A percentile compares a stretch with the other conserved stretches of the same genome.
phyloP scores from a whole-genome alignment of 2,888 invertebrate species.

The Hypercompe scribonia region DNA sequence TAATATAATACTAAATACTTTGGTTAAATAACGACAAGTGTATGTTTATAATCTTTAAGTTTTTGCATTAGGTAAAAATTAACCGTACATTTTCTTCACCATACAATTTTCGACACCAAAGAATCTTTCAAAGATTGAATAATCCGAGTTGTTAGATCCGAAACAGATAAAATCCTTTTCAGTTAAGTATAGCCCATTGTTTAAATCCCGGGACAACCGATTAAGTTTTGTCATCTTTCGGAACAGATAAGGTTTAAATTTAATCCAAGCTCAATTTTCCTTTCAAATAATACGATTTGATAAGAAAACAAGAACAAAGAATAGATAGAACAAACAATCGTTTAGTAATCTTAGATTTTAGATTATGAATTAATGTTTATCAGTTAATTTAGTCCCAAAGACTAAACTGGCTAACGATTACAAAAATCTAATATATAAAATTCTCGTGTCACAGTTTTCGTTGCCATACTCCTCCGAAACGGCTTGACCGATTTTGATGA shows the following conservation, averaged over 20 bases:
- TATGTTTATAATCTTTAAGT: background rate
- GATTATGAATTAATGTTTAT: conserved; percentile 53
- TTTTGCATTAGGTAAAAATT: background rate
- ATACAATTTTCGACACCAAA: conserved; percentile 20
- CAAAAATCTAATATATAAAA: too few relatives aligned
- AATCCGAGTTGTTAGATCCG: conserved; percentile 43
- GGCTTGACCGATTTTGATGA: too few relatives aligned
- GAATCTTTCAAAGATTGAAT: conserved; percentile 41
- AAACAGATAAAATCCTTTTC: conserved; percentile 41
- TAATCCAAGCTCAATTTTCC: conserved; percentile 52
- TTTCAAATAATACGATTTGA: conserved; percentile 50
- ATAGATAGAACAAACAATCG: conserved; percentile 36
- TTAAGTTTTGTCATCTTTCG: conserved; percentile 53
- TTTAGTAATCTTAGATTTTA: conserved; percentile 51
- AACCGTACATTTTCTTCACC: background rate
- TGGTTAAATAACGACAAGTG: background rate
- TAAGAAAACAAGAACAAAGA: conserved; percentile 53
- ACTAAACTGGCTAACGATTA: too few relatives aligned
- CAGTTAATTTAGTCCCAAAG: conserved; percentile 49
- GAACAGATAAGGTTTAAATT: conserved; percentile 51
- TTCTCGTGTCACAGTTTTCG: too few relatives aligned
- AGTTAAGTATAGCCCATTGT: conserved; percentile 44
- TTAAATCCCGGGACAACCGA: conserved; percentile 47
- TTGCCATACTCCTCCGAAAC: too few relatives aligned
- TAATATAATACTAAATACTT: background rate